phyloP scores from a whole-genome alignment of 2,888 invertebrate genomes.

The Troides helena region DNA sequence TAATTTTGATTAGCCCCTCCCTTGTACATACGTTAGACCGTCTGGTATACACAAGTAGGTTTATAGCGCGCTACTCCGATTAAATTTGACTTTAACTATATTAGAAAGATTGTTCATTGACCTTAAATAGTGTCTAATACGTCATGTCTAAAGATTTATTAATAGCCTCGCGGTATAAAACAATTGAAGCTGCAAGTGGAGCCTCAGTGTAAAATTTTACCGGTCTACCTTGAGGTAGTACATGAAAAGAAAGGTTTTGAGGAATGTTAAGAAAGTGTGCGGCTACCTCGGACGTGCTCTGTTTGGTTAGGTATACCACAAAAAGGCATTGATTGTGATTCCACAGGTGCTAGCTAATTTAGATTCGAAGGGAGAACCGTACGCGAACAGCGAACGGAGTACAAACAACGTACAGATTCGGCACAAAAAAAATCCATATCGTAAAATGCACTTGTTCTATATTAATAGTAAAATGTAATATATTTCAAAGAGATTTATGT shows the following conservation, averaged over 20 bases:
- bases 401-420: slow-evolving; percentile 20
- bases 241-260: slow-evolving; percentile 28
- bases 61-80: slow-evolving; percentile 22
- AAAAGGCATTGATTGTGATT: slow-evolving; percentile 59
- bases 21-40: slow-evolving; percentile 6
- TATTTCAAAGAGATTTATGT: background rate
- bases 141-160: too few species aligned
- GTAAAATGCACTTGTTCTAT: slow-evolving; percentile 4
- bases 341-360: slow-evolving; percentile 61
- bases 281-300: slow-evolving; percentile 52
- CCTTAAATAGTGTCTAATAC: slow-evolving; percentile 2
- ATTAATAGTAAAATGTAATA: background rate
- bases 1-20: slow-evolving; percentile 22
- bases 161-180: too few species aligned
- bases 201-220: background rate
- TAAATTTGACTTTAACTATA: slow-evolving; percentile 10
- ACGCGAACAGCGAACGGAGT: slow-evolving; percentile 35
- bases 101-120: slow-evolving; percentile 15
- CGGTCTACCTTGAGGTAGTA: slow-evolving; percentile 7
- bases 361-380: slow-evolving; percentile 63
- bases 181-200: too few species aligned
- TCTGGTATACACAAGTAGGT: slow-evolving; percentile 23
- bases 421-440: background rate
- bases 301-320: slow-evolving; percentile 52
- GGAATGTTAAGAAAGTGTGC: slow-evolving; percentile 68